These are phyloP conservation scores for Crotalus helleri DNA, from an alignment of 2,113 vertebrate species.

Conservation along the genomic window DNA sequence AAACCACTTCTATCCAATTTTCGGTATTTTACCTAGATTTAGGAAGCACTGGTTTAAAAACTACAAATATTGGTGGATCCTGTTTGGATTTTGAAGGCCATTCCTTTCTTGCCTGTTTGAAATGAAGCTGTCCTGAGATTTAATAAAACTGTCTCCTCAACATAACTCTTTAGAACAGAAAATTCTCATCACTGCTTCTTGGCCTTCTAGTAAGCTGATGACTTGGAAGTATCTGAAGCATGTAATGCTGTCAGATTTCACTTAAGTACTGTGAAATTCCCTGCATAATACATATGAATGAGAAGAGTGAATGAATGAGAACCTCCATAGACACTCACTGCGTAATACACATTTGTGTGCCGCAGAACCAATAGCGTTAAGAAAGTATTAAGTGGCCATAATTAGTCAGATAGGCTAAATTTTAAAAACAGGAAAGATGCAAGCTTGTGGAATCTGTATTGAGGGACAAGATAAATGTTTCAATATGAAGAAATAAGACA, in stretches of 20 bases:
- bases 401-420: neutral
- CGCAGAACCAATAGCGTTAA: conserved; percentile 31
- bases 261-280: conserved; percentile 46
- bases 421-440: neutral
- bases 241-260: neutral
- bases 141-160: neutral
- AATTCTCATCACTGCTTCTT: neutral
- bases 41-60: neutral
- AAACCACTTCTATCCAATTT: neutral
- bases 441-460: neutral
- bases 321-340: neutral
- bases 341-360: neutral
- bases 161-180: neutral
- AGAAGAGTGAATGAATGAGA: neutral
- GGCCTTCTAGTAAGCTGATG: conserved; percentile 52
- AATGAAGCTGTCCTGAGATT: neutral
- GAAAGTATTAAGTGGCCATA: conserved; percentile 28
- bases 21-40: neutral
- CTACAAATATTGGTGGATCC: neutral
- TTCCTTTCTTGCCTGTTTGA: neutral
- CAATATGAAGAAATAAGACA: neutral
- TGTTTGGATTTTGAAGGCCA: neutral
- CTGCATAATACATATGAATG: neutral
- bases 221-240: conserved; percentile 26
- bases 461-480: neutral